Evolutionary conservation across 2,888 invertebrate genomes (phyloP), one percentile per base, ranked within the genome.

Genomic region (Phyllotreta cruciferae): DNA sequence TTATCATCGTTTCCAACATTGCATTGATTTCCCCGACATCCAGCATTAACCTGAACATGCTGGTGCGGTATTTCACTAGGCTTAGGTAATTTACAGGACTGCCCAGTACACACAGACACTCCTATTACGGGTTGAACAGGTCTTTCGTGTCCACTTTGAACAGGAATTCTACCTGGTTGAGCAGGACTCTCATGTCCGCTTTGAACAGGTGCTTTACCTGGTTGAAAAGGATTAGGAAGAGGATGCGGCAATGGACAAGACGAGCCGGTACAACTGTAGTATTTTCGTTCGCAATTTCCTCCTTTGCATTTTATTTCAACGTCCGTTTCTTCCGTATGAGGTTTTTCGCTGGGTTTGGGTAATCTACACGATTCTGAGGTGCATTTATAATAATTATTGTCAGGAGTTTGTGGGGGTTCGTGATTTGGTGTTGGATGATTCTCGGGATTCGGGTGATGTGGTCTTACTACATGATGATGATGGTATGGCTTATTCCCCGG

Each of bases 401-500:
- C 34, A 47, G 47, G 47, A 34, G 11, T 10, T 47, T 14, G 47
- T 13, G 14, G 47, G 34, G 47, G 47, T 13, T 8, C 1, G 7
- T 50, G 50, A 11, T 1, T 47, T 9, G 24, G 47, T 9, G 14
- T 47, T 8, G 47, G 24, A 9, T 47, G 47, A 47, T 24, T 24
- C 24, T 10, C 1, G 54, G 41, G 52, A 13, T 37, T 41, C 1
- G 49, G 39, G 14, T 24, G 42, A 36, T 57, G 56, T 11, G 34
- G 49, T 49, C 39, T 57, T 37, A 52, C n/a, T 0, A 36, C 35
- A 11, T 36, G 36, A 24, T 56, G 52, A 36, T 13, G 58, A 36
- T 50, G 58, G 39, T 36, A 34, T 1, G 58, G 58, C 34, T 60
- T 60, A 42, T 60, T 60, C 34, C 58, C 58, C 37, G 58, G 58